These are phyloP conservation scores for Macaca fascicularis DNA, from an alignment of 2,113 vertebrate species.

Conservation along the genomic window T2T-MFA8v1.1 NC_088377.1:138043001-138043500, in stretches of 20 bases:
- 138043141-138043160: too few species aligned
- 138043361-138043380: slow-evolving; percentile 47
- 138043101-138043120: too few species aligned
- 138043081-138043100: too few species aligned
- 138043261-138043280: neutral
- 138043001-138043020: too few species aligned
- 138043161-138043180: too few species aligned
- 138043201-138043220: slow-evolving; percentile 20
- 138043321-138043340: neutral
- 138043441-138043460: slow-evolving; percentile 31
- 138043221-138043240: slow-evolving; percentile 20
- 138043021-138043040: too few species aligned
- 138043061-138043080: too few species aligned
- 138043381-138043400: slow-evolving; percentile 48
- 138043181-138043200: neutral
- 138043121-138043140: too few species aligned
- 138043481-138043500: neutral
- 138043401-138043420: slow-evolving; percentile 50
- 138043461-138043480: slow-evolving; percentile 2
- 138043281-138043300: neutral
- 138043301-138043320: neutral
- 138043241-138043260: neutral
- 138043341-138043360: slow-evolving; percentile 42
- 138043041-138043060: too few species aligned
- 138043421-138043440: slow-evolving; percentile 61